Evolutionary conservation across 2,888 invertebrate species (phyloP).

Genomic region (Hydraecia micacea): DNA sequence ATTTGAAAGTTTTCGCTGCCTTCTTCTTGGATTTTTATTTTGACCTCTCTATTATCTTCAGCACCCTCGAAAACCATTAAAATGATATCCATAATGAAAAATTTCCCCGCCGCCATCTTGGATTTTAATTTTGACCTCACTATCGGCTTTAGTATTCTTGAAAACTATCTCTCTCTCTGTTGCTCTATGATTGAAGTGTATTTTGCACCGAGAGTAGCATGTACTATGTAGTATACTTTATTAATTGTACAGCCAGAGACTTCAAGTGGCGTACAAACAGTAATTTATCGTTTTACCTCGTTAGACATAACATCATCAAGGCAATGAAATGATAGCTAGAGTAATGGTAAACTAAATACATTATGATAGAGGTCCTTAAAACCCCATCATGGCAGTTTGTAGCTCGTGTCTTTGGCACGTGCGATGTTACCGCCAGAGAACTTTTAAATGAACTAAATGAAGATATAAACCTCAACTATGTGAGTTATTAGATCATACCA

Average conservation of each 20-base stretch:
- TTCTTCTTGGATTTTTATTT: too few species aligned
- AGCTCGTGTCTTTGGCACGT: neutral
- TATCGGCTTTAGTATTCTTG: neutral
- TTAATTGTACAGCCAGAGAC: neutral
- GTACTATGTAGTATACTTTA: neutral
- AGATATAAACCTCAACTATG: neutral
- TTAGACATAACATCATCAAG: conserved; percentile 14
- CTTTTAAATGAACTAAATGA: conserved; percentile 16
- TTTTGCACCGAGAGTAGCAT: neutral
- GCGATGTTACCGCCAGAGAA: neutral
- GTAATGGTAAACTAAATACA: conserved; percentile 34
- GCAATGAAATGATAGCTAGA: conserved; percentile 20
- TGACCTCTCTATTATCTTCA: too few species aligned
- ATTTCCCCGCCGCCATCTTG: neutral
- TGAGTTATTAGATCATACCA: neutral
- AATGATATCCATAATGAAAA: neutral
- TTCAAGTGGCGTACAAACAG: conserved; percentile 17
- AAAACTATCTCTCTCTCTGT: neutral
- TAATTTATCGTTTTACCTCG: conserved; percentile 14
- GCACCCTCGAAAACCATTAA: too few species aligned
- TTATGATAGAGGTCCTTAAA: conserved; percentile 34
- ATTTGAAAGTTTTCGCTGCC: too few species aligned
- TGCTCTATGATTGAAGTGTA: neutral
- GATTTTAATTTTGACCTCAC: neutral
- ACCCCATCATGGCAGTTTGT: conserved; percentile 28